These are phyloP conservation scores for Porites rus DNA, from an alignment of 92 coral and sea anemone species.

Conservation along the genomic window DNA sequence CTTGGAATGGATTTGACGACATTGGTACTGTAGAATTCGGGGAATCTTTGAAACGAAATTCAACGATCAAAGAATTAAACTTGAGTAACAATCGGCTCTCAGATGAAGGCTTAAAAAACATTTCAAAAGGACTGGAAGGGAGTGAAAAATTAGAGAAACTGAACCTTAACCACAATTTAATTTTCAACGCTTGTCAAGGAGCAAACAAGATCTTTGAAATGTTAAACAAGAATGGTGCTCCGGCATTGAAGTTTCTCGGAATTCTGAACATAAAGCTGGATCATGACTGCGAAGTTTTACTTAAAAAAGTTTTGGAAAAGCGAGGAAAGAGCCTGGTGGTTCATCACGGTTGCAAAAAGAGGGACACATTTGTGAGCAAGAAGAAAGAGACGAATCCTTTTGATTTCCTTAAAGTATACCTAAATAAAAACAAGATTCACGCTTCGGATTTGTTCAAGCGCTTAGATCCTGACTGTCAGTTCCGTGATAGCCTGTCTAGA, in stretches of 20 bases:
- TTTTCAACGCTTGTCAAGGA: constrained; percentile 62
- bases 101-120: constrained; percentile 72
- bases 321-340: constrained; percentile 59
- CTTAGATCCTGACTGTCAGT: constrained; percentile 69
- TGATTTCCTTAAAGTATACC: constrained; percentile 75
- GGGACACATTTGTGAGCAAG: constrained; percentile 71
- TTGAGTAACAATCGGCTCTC: constrained; percentile 81
- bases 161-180: constrained; percentile 75
- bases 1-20: constrained; percentile 93
- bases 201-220: constrained; percentile 53
- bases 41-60: constrained; percentile 79
- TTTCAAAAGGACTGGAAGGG: constrained; percentile 73
- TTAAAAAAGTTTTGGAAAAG: constrained; percentile 54
- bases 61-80: constrained; percentile 64
- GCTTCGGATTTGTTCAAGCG: constrained; percentile 86
- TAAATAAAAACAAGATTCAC: constrained; percentile 76
- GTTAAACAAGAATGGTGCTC: constrained; percentile 52
- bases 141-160: constrained; percentile 66
- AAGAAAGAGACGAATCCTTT: constrained; percentile 75
- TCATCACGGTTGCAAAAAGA: constrained; percentile 82
- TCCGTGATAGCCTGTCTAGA: constrained; percentile 80
- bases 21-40: constrained; percentile 75
- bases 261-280: constrained; percentile 69
- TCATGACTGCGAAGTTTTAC: constrained; percentile 47
- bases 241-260: constrained; percentile 44